These are phyloP conservation scores for Premnoplex brunnescens DNA, from an alignment of 2,797 vertebrate species.

Conservation along the genomic window DNA sequence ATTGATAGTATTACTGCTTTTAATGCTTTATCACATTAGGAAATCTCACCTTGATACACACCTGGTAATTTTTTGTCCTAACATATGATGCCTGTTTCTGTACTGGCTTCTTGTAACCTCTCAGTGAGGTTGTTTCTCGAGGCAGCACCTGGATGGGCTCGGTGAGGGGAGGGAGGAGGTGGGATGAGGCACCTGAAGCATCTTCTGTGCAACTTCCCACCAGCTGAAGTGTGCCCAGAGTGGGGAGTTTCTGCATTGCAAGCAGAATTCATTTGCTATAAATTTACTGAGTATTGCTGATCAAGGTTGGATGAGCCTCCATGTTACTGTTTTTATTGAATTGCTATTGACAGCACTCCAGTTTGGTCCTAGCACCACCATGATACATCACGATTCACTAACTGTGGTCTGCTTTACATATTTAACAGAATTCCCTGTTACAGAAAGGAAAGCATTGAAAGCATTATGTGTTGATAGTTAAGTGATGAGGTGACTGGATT, in stretches of 20 bases:
- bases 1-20: neutral
- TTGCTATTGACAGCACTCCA: neutral
- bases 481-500: neutral
- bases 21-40: neutral
- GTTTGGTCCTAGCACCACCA: neutral
- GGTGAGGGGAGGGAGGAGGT: neutral
- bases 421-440: neutral
- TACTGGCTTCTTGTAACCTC: neutral
- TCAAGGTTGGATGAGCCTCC: neutral
- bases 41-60: neutral
- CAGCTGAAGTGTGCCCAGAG: neutral
- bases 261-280: neutral
- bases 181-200: neutral
- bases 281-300: neutral
- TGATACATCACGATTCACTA: neutral
- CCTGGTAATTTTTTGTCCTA: neutral
- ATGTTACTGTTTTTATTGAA: neutral
- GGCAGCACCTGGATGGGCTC: neutral
- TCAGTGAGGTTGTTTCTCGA: neutral
- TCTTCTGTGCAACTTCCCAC: neutral
- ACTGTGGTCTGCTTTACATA: neutral
- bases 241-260: neutral
- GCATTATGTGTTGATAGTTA: neutral
- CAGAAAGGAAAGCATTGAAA: neutral
- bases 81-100: neutral